Evolutionary conservation across 2,888 invertebrate genomes (phyloP), one percentile per base, ranked within the genome.

Genomic region (Dasypogon diadema): DNA sequence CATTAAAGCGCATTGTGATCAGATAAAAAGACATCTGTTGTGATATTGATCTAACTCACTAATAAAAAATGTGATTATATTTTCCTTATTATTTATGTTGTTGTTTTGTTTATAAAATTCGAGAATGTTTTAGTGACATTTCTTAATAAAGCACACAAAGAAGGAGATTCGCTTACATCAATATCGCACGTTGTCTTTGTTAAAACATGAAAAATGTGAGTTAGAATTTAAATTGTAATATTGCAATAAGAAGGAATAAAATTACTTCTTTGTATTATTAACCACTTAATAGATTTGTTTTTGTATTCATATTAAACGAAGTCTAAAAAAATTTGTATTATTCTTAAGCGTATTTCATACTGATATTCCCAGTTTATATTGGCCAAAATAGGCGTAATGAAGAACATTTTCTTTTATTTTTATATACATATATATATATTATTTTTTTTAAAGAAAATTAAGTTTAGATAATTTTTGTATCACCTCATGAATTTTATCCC

Each of bases 1-100:
- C 81, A 81, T 81, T 81, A 79, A 81, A 81, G 81, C 81, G 77
- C 75, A 81, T 80, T 81, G 81, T 81, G 81, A 81, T 81, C 79
- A 78, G 76, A 46, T 10, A 42, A 75, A 55, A 42, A 73, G 42
- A 73, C 56, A 56, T 73, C 14, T 24, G 73, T 73, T 73, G 73
- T 56, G 70, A 70, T 70, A 70, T 70, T 70, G 70, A 70, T 70
- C 30, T 54, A 70, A 70, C 51, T 54, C 51, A 70, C 51, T 54
- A 30, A 46, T 48, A n/a, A 65, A 22, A 58, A 48, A 26, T 68
- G 51, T 51, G 51, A 68, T 68, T 63, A 63, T 14, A 3, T 63
- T 63, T 63, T 63, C 37, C 63, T 30, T 63, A 30, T 48, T 48
- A 8, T 48, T 48, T 48, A 48, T 12, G 12, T 63, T 34, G 63